A percentile compares a stretch with the other conserved stretches of the same genome.
phyloP scores from a whole-genome alignment of 2,888 invertebrate genomes.

The Acleris sparsana region DNA sequence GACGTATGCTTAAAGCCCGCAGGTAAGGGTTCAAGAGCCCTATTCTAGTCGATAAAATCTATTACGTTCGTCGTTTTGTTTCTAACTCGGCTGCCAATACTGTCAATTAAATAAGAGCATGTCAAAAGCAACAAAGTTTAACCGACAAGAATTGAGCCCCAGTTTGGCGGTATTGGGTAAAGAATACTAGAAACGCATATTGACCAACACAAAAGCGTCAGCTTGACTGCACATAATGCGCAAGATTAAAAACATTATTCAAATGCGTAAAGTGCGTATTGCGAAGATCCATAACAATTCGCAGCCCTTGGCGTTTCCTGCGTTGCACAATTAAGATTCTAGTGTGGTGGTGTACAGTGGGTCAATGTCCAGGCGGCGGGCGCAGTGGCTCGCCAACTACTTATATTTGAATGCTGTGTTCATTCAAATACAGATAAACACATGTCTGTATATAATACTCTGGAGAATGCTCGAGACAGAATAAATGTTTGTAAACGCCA shows the following conservation, averaged over 20 bases:
- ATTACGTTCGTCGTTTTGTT: too few relatives aligned
- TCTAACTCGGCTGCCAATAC: too few relatives aligned
- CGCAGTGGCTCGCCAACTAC: constrained; percentile 40
- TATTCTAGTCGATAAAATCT: too few relatives aligned
- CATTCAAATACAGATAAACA: constrained; percentile 9
- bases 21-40: too few relatives aligned
- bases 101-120: too few relatives aligned
- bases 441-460: neutral
- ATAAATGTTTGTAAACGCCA: too few relatives aligned
- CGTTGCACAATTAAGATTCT: constrained; percentile 57
- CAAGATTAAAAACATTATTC: constrained; percentile 4
- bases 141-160: too few relatives aligned
- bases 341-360: constrained; percentile 48
- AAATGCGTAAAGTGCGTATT: constrained; percentile 16
- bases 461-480: too few relatives aligned
- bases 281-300: constrained; percentile 22
- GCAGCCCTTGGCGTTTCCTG: constrained; percentile 45
- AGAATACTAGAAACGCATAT: too few relatives aligned
- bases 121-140: too few relatives aligned
- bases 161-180: too few relatives aligned
- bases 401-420: constrained; percentile 8
- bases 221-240: constrained; percentile 9
- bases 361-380: constrained; percentile 59
- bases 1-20: too few relatives aligned
- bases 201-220: neutral